Evolutionary conservation across 2,113 vertebrate genomes (phyloP).

Genomic region (Muscicapa adusta): DNA sequence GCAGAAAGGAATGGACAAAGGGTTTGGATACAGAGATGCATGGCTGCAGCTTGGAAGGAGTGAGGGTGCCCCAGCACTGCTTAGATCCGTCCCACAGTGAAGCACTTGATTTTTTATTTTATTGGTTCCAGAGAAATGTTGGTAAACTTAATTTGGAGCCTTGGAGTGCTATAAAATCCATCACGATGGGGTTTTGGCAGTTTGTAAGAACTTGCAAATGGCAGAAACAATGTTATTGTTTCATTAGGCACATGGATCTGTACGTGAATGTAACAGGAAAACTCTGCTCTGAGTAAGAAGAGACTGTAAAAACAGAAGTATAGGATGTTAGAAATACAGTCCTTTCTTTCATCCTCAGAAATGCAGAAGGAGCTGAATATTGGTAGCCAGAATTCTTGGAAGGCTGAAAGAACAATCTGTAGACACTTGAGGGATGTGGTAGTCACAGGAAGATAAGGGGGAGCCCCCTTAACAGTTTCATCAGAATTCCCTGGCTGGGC

Average conservation of each 20-base stretch:
- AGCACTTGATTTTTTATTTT: neutral
- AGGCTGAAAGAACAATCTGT: neutral
- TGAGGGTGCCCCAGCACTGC: neutral
- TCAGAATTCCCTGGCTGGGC: neutral
- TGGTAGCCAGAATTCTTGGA: neutral
- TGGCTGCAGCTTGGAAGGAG: rapidly evolving
- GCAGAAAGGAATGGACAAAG: neutral
- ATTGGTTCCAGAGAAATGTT: neutral
- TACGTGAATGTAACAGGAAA: neutral
- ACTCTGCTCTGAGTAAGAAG: neutral
- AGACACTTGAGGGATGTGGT: neutral
- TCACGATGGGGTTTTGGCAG: neutral
- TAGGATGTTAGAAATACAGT: neutral
- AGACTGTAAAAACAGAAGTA: neutral
- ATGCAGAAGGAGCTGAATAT: neutral
- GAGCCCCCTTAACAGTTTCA: neutral
- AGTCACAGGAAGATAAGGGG: neutral
- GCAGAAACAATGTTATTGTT: conserved; percentile 1
- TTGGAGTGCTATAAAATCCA: neutral
- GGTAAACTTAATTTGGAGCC: neutral
- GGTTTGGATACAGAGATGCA: neutral
- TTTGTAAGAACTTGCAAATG: neutral
- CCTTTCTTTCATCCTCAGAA: neutral
- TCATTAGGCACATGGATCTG: neutral
- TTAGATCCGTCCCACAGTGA: neutral